Percentiles rank a stretch among this genome's conserved stretches.
phyloP scores from a whole-genome alignment of 2,888 invertebrate genomes.

The Pomacea canaliculata region DNA sequence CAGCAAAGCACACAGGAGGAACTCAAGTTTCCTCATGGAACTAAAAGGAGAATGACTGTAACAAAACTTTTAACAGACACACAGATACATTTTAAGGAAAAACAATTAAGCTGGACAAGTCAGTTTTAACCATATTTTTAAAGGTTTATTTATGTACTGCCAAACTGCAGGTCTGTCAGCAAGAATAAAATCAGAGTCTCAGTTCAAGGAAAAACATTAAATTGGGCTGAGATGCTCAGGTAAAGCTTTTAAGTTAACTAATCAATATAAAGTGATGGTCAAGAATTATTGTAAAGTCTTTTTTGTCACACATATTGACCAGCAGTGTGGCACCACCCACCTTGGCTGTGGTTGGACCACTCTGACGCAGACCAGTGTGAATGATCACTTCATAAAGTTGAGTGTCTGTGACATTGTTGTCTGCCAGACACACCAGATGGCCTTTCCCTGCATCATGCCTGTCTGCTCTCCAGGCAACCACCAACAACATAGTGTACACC shows the following conservation, averaged over 20 bases:
- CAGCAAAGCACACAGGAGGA: neutral
- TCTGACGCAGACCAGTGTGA: slow-evolving; percentile 66
- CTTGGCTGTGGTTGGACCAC: slow-evolving; percentile 69
- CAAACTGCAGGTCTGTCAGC: no score
- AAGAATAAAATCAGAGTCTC: no score
- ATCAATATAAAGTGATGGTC: no score
- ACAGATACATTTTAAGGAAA: no score
- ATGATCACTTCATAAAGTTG: slow-evolving; percentile 67
- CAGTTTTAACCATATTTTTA: no score
- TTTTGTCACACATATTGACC: no score
- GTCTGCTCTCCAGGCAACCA: slow-evolving; percentile 55
- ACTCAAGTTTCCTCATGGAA: neutral
- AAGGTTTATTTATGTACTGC: no score
- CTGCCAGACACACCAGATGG: slow-evolving; percentile 56
- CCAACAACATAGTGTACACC: slow-evolving; percentile 55
- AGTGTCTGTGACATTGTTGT: slow-evolving; percentile 61
- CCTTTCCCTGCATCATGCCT: slow-evolving; percentile 55
- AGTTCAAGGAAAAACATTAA: no score
- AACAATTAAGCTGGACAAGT: no score
- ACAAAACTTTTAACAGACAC: neutral
- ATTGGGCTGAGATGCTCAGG: no score
- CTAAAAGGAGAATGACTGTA: neutral
- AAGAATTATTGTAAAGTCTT: no score
- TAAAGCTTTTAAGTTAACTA: no score
- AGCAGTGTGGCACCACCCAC: slow-evolving; percentile 40